Base-by-base conservation (phyloP, 2,113 vertebrate species). In the Columba livia region DNA sequence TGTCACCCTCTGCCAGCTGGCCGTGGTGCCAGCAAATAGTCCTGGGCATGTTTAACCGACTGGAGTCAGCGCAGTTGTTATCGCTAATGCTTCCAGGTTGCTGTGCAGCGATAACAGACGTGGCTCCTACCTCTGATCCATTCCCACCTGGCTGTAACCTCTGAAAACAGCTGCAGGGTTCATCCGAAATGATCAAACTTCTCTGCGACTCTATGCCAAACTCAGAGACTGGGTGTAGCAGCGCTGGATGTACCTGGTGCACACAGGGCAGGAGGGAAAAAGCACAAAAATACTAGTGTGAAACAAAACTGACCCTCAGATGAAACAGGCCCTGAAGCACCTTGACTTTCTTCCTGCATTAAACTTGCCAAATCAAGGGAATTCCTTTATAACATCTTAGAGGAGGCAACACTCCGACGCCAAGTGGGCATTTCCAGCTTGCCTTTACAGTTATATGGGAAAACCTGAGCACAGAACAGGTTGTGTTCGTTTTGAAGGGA, bases 1-100 rank as follows among this genome's bases (percentile, higher is more conserved):
- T 71, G 82, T n/a, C 62, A 93, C 53, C 28, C 70, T 72, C 77
- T 74, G 78, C 69, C 80, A 92, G 71, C 13, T 6, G 81, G 38
- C 58, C 72, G 31, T 1, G 0, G 51, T 25, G 56, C 65, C 79
- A 95, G 66, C 82, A 75, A 53, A 62, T 4, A 81, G 65, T 12
- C 69, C 89, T 10, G 69, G 65, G 69, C 6, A 3, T n/a, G 11
- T 32, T 66, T 12, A 57, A 28, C 47, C 67, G 57, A 6, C 62
- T 6, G 1, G 20, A 64, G 56, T 8, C 82, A 70, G 17, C 1
- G 3, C 28, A 24, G 62, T 5, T 17, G 5, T 6, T 7, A 18
- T 1, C 21, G 21, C 31, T 7, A 16, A 91, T 6, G 56, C 50
- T 16, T 23, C 16, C 51, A 38, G 48, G 10, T 38, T 21, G 38